Percentiles rank a stretch among this genome's conserved stretches.
These are phyloP conservation scores for Bergia puertoricense DNA, from an alignment of 92 coral and sea anemone genomes.

Conservation along the genomic window DNA sequence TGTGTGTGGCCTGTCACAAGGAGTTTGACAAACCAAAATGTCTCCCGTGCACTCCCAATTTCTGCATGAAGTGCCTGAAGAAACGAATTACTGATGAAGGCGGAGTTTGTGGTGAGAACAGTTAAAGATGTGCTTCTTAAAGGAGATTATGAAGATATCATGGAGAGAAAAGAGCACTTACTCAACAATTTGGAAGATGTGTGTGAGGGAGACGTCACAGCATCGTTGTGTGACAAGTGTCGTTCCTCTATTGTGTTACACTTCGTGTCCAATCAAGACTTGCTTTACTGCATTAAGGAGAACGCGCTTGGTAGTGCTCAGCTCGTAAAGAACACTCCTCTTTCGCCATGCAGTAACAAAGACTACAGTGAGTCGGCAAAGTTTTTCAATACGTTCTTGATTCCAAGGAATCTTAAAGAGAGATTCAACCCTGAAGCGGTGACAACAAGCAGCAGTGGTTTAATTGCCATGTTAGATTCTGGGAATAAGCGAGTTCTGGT, in stretches of 20 bases:
- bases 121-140: background rate
- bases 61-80: conserved; percentile 12
- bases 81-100: background rate
- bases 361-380: background rate
- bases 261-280: conserved; percentile 2
- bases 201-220: conserved; percentile 20
- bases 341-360: background rate
- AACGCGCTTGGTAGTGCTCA: background rate
- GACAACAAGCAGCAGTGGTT: background rate
- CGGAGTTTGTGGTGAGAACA: conserved; percentile 1
- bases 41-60: background rate
- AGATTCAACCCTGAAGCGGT: conserved; percentile 1
- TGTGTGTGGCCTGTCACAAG: background rate
- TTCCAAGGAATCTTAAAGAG: conserved; percentile 9
- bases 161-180: conserved; percentile 25
- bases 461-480: conserved; percentile 8
- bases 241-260: conserved; percentile 9
- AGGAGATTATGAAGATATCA: background rate
- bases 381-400: background rate
- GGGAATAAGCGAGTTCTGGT: conserved; percentile 21
- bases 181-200: conserved; percentile 20
- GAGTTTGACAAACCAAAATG: conserved; percentile 2
- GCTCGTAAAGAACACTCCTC: background rate
- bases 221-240: conserved; percentile 19
- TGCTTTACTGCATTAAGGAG: background rate